Conservation (phyloP, 2,113 vertebrate genomes). For the Lethenteron reissneri region DNA sequence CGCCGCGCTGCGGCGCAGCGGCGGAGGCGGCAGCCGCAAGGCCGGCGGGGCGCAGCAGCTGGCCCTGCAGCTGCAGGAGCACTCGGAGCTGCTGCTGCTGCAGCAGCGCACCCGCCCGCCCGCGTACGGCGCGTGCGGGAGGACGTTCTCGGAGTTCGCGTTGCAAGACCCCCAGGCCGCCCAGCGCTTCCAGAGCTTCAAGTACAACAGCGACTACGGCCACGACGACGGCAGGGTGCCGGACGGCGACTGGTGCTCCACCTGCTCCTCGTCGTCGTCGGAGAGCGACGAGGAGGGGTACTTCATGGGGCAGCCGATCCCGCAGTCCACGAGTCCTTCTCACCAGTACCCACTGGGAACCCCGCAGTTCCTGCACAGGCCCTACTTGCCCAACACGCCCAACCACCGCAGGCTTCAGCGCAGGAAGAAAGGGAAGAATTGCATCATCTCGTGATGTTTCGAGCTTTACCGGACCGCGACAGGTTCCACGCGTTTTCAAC, state of each 20-base stretch:
- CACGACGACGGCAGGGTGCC: slow-evolving; percentile 38
- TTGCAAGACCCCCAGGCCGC: slow-evolving; percentile 37
- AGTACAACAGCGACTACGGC: slow-evolving; percentile 38
- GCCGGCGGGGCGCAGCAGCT: slow-evolving; percentile 41
- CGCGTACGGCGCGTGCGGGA: slow-evolving; percentile 53
- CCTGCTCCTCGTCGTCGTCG: slow-evolving; percentile 70
- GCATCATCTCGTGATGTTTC: slow-evolving; percentile 60
- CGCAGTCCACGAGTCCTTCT: slow-evolving; percentile 64
- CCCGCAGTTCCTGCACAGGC: slow-evolving; percentile 59
- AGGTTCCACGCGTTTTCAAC: slow-evolving; percentile 20
- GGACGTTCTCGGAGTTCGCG: slow-evolving; percentile 80
- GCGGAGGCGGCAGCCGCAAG: too few species aligned
- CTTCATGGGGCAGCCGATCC: slow-evolving; percentile 85
- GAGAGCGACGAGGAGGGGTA: slow-evolving; percentile 95
- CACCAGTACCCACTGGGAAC: slow-evolving; percentile 69
- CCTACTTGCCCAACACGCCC: slow-evolving; percentile 38
- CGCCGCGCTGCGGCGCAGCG: not conserved
- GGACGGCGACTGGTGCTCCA: slow-evolving; percentile 90
- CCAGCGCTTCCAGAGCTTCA: slow-evolving; percentile 15
- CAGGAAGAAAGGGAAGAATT: slow-evolving; percentile 96
- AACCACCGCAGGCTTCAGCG: slow-evolving; percentile 39
- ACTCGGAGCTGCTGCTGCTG: slow-evolving; percentile 57
- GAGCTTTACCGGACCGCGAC: slow-evolving; percentile 4
- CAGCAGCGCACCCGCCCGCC: slow-evolving; percentile 43
- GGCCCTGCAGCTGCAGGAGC: slow-evolving; percentile 49